Conservation (phyloP, 1,140 invertebrate genomes). For the Zophobas atratus region DNA sequence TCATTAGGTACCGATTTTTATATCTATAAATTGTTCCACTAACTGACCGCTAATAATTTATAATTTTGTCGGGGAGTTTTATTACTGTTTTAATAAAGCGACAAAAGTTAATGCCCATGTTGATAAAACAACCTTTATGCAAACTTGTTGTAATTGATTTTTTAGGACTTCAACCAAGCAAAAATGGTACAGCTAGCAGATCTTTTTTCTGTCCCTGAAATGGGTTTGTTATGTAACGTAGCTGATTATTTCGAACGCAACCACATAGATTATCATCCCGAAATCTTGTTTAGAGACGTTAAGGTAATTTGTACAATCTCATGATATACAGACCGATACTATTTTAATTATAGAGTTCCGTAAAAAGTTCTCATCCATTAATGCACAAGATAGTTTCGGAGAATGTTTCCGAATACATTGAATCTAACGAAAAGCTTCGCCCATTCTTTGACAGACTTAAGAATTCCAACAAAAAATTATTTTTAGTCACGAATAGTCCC, state of each 20-base stretch:
- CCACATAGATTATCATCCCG: conserved; percentile 94
- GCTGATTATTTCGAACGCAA: conserved; percentile 93
- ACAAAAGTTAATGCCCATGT: neutral
- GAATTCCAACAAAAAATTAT: conserved; percentile 88
- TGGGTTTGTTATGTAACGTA: conserved; percentile 93
- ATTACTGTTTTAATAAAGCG: neutral
- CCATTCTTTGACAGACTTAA: conserved; percentile 85
- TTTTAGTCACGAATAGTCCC: conserved; percentile 97
- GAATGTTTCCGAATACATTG: conserved; percentile 86
- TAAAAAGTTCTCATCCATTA: conserved; percentile 90
- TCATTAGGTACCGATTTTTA: no score
- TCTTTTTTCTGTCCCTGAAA: conserved; percentile 97
- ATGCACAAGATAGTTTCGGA: conserved; percentile 91
- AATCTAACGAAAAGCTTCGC: conserved; percentile 82
- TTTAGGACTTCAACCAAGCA: conserved; percentile 76
- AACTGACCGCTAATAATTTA: no score
- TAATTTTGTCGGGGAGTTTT: neutral
- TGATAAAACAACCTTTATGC: neutral
- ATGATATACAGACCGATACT: conserved; percentile 15
- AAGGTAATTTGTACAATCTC: conserved; percentile 76
- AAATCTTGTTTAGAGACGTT: conserved; percentile 96
- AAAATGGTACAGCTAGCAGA: conserved; percentile 97
- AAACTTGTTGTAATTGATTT: conserved; percentile 61
- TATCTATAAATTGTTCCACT: no score
- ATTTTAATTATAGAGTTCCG: conserved; percentile 81